Percentiles rank a stretch among this genome's conserved stretches.
Evolutionary conservation across 2,888 invertebrate genomes (phyloP).

Genomic region (Drosophila birchii): DNA sequence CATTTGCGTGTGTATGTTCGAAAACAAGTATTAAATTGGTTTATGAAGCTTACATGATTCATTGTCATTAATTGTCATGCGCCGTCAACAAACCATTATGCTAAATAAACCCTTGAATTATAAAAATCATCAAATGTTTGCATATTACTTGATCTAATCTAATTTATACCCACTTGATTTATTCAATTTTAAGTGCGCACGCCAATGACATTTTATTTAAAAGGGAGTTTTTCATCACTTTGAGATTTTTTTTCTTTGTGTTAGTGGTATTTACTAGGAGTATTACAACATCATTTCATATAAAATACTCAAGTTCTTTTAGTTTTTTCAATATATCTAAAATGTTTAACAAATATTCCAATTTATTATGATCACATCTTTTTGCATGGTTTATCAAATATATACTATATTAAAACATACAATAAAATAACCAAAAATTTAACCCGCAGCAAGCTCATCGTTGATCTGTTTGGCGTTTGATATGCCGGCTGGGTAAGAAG

Average conservation of each 20-base stretch:
- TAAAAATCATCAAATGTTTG: neutral
- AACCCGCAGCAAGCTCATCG: conserved; percentile 1
- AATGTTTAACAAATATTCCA: neutral
- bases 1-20: neutral
- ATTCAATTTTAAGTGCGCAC: neutral
- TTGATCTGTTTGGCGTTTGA: conserved; percentile 32
- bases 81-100: conserved; percentile 20
- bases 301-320: neutral
- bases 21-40: conserved; percentile 4
- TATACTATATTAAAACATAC: neutral
- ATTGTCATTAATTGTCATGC: conserved; percentile 15
- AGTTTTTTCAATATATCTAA: neutral
- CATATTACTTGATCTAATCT: conserved; percentile 20
- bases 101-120: neutral
- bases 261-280: neutral
- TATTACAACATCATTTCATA: neutral
- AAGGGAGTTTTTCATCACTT: neutral
- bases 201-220: neutral
- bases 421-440: conserved; percentile 11
- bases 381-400: neutral
- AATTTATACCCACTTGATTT: neutral
- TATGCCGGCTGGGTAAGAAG: conserved; percentile 66
- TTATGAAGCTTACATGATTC: neutral
- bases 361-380: neutral
- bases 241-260: neutral